Evolutionary conservation across 2,888 invertebrate species (phyloP).

Genomic region (Plemyria rubiginata): DNA sequence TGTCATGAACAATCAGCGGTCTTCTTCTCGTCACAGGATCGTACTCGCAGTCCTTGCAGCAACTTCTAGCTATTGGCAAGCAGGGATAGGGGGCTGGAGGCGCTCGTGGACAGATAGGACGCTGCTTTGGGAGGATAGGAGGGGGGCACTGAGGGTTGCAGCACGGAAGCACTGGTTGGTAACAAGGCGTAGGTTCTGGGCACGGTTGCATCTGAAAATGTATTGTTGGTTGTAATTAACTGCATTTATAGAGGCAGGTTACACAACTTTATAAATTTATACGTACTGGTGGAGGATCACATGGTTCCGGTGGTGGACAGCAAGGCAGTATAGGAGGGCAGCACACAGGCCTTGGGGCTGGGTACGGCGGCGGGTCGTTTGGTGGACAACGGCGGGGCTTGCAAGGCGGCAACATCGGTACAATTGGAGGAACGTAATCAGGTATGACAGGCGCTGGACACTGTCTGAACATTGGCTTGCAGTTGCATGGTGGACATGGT

Average conservation of each 20-base stretch:
- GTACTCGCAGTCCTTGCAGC: slow-evolving; percentile 70
- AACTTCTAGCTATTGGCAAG: slow-evolving; percentile 75
- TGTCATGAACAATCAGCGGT: slow-evolving; percentile 84
- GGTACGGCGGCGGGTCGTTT: slow-evolving; percentile 55
- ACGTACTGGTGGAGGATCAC: slow-evolving; percentile 75
- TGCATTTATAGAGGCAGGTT: not conserved
- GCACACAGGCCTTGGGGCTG: slow-evolving; percentile 64
- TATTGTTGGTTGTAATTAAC: too few species aligned
- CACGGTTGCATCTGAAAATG: slow-evolving; percentile 66
- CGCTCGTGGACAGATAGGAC: slow-evolving; percentile 76
- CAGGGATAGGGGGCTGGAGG: slow-evolving; percentile 78
- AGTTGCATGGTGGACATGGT: slow-evolving; percentile 73
- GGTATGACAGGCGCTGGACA: slow-evolving; percentile 74
- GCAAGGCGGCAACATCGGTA: slow-evolving; percentile 71
- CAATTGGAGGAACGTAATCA: slow-evolving; percentile 71
- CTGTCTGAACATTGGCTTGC: slow-evolving; percentile 64
- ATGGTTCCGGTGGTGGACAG: slow-evolving; percentile 72
- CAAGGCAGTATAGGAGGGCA: slow-evolving; percentile 77
- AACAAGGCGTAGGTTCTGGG: slow-evolving; percentile 73
- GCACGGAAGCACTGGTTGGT: slow-evolving; percentile 74
- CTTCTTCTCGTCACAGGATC: slow-evolving; percentile 85
- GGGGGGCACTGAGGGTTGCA: slow-evolving; percentile 82
- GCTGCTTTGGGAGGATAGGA: slow-evolving; percentile 77
- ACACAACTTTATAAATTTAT: not conserved
- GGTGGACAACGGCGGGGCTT: slow-evolving; percentile 67